Percentiles rank a stretch among this genome's conserved stretches.
These are phyloP conservation scores for Etia nguti DNA, from an alignment of 2,113 vertebrate species.

Conservation along the genomic window DNA sequence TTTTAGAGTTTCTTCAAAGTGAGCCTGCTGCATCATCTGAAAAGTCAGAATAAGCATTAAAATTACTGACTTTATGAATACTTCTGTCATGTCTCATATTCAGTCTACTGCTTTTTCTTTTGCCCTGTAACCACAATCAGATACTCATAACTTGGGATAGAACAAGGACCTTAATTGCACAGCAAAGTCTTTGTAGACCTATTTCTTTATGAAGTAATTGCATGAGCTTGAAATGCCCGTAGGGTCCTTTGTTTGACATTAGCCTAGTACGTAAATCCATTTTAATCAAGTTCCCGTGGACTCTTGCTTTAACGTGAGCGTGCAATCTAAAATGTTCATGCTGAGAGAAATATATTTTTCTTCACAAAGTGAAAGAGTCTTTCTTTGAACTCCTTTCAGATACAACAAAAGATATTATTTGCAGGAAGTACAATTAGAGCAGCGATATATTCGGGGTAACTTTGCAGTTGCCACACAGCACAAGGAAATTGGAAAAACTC, in stretches of 20 bases:
- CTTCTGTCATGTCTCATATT: background rate
- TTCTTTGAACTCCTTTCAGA: background rate
- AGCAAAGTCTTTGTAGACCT: constrained; percentile 27
- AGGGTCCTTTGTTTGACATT: constrained; percentile 29
- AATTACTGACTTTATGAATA: background rate
- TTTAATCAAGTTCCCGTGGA: constrained; percentile 39
- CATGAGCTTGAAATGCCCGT: constrained; percentile 21
- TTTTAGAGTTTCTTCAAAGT: background rate
- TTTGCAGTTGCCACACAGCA: background rate
- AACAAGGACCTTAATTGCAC: constrained; percentile 9
- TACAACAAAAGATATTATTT: background rate
- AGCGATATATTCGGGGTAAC: background rate
- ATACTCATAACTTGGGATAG: constrained; percentile 8
- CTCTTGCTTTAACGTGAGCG: background rate
- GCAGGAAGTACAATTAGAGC: background rate
- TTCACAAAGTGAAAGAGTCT: background rate
- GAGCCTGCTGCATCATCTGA: background rate
- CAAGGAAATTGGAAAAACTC: background rate
- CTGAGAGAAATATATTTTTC: background rate
- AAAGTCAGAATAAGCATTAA: background rate
- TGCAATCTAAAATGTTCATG: background rate
- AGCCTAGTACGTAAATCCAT: constrained; percentile 35
- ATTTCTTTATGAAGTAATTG: constrained; percentile 41
- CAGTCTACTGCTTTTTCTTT: background rate
- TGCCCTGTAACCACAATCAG: constrained; percentile 15